A percentile compares a stretch with the other conserved stretches of the same genome.
These are phyloP conservation scores for Trichomalopsis sarcophagae DNA, from an alignment of 1,140 invertebrate genomes.

Conservation along the genomic window DNA sequence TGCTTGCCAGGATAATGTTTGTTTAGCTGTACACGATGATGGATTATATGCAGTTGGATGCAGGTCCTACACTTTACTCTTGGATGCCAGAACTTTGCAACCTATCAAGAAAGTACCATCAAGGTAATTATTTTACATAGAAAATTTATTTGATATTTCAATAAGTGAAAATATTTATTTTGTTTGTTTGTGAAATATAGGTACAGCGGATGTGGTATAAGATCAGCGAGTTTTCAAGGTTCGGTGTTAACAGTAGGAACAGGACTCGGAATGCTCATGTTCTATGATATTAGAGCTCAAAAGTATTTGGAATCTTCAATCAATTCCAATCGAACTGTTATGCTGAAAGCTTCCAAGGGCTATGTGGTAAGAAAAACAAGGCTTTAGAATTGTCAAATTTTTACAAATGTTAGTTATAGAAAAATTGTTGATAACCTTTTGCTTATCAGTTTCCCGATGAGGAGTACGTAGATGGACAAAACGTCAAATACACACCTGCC, in stretches of 20 bases:
- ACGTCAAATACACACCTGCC: conserved; percentile 91
- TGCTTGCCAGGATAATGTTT: conserved; percentile 94
- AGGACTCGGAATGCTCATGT: conserved; percentile 92
- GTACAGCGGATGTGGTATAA: conserved; percentile 89
- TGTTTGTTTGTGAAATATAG: conserved; percentile 71
- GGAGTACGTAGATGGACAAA: conserved; percentile 86
- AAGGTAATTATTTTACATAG: conserved; percentile 58
- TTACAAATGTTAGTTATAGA: background rate
- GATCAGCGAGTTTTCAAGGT: conserved; percentile 92
- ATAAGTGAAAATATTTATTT: conserved; percentile 3
- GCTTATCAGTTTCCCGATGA: conserved; percentile 86
- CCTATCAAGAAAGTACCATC: conserved; percentile 79
- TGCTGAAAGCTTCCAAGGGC: conserved; percentile 91
- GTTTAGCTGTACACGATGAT: conserved; percentile 88
- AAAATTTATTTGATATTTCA: background rate
- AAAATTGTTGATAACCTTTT: conserved; percentile 30
- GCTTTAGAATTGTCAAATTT: background rate
- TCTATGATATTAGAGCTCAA: conserved; percentile 93
- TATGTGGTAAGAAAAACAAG: conserved; percentile 84
- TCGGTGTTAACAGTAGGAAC: conserved; percentile 95
- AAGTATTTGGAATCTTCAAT: conserved; percentile 94
- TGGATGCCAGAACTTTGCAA: conserved; percentile 92
- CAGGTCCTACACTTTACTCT: conserved; percentile 91
- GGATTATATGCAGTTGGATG: conserved; percentile 94
- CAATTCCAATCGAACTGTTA: conserved; percentile 90